Percentiles rank a stretch among this genome's conserved stretches.
phyloP scores from a whole-genome alignment of 2,113 vertebrate genomes.

The Malaclemys terrapin region DNA sequence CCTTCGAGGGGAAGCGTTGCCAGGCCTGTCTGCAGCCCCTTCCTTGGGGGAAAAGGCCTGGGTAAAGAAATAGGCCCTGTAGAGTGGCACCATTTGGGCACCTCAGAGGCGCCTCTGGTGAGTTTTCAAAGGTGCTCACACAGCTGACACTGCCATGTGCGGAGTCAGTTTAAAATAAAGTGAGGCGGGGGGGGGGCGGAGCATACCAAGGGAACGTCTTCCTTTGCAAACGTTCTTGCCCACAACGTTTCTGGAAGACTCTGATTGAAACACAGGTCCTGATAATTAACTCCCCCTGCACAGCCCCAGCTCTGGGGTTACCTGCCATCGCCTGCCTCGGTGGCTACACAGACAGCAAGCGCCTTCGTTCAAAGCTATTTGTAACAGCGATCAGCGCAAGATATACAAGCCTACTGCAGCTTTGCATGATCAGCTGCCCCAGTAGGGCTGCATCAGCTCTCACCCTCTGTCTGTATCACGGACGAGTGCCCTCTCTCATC shows the following conservation, averaged over 20 bases:
- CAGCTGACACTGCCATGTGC: not conserved
- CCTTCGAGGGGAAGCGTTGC: too few species aligned
- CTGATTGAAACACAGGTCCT: not conserved
- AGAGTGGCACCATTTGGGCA: too few species aligned
- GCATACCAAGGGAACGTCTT: not conserved
- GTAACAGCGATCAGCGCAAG: constrained; percentile 3
- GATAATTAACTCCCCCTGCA: not conserved
- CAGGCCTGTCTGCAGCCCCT: too few species aligned
- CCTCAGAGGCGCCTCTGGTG: too few species aligned
- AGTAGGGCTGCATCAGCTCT: constrained; percentile 63
- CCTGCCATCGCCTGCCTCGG: not conserved
- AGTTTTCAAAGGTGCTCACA: not conserved
- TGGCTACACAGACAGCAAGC: constrained; percentile 36
- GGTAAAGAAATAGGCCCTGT: not conserved
- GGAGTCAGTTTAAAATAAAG: not conserved
- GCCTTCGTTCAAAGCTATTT: not conserved
- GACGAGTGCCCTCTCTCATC: not conserved
- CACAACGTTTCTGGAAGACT: not conserved
- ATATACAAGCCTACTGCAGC: not conserved
- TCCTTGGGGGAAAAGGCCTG: not conserved
- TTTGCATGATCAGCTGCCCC: constrained; percentile 42
- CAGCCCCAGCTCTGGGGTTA: not conserved
- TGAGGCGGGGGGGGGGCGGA: not conserved
- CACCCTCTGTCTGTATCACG: constrained; percentile 13
- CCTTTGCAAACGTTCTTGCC: not conserved